Percentiles rank a stretch among this genome's conserved stretches.
Evolutionary conservation across 2,888 invertebrate species (phyloP).

Genomic region (Amphipyra berbera): DNA sequence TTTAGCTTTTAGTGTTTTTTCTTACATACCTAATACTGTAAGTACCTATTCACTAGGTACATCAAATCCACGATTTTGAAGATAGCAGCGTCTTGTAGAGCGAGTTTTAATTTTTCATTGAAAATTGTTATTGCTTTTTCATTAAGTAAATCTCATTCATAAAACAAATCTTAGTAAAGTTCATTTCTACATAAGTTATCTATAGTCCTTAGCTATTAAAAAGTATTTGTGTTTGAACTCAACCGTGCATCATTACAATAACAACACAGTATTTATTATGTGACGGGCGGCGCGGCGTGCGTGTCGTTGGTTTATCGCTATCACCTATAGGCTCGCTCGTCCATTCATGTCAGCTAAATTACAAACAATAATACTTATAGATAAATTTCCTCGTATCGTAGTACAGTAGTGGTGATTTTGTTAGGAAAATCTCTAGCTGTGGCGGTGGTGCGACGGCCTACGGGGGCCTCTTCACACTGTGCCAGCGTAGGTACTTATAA

Average conservation of each 20-base stretch:
- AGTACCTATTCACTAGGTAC: too few relatives aligned
- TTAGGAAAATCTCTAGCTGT: conserved; percentile 44
- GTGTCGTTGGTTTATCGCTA: conserved; percentile 42
- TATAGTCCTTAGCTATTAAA: conserved; percentile 8
- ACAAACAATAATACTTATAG: conserved; percentile 35
- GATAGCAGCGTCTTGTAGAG: too few relatives aligned
- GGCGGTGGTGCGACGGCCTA: conserved; percentile 37
- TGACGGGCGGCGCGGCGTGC: conserved; percentile 19
- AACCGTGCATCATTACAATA: conserved; percentile 39
- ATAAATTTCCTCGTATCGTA: conserved; percentile 34
- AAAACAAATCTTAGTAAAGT: neutral
- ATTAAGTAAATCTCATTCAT: neutral
- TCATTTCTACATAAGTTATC: conserved; percentile 1
- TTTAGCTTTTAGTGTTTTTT: too few relatives aligned
- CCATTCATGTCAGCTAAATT: conserved; percentile 52
- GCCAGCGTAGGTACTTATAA: conserved; percentile 65
- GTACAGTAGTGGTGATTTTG: conserved; percentile 34
- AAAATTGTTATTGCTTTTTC: neutral
- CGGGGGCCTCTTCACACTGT: conserved; percentile 57
- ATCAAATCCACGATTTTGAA: too few relatives aligned
- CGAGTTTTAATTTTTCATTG: neutral
- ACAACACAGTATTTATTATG: conserved; percentile 38
- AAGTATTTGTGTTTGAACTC: conserved; percentile 35
- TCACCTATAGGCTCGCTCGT: conserved; percentile 38
- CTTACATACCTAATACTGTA: too few relatives aligned